These are phyloP conservation scores for Corvus moneduloides DNA, from an alignment of 2,113 vertebrate genomes.

Conservation along the genomic window DNA sequence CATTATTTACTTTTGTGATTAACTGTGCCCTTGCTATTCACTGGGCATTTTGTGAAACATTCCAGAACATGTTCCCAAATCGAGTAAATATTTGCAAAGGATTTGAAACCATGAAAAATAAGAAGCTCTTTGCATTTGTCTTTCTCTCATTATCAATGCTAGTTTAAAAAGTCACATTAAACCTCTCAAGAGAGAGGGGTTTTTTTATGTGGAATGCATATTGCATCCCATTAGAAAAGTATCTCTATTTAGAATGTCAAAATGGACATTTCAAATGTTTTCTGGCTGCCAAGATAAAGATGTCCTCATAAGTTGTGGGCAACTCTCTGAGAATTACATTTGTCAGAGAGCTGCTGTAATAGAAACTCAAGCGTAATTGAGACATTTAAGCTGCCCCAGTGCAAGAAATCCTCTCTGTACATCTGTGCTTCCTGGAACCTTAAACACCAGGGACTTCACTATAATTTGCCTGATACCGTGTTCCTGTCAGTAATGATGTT, in stretches of 20 bases:
- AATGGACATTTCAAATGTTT: slow-evolving; percentile 25
- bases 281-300: slow-evolving; percentile 29
- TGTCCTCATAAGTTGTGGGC: background rate
- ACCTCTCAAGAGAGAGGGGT: background rate
- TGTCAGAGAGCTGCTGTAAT: slow-evolving; percentile 17
- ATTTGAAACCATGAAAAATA: background rate
- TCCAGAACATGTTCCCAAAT: background rate
- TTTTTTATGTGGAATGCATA: background rate
- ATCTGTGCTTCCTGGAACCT: slow-evolving; percentile 57
- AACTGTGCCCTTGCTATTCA: background rate
- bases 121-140: background rate
- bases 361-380: slow-evolving; percentile 53
- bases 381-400: slow-evolving; percentile 52
- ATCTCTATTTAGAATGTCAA: background rate
- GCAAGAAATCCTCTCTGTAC: slow-evolving; percentile 46
- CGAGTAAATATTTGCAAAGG: background rate
- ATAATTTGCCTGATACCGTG: slow-evolving; percentile 46
- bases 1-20: background rate
- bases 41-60: background rate
- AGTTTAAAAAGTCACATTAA: background rate
- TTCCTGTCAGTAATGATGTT: slow-evolving; percentile 44
- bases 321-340: slow-evolving; percentile 41
- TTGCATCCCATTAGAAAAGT: background rate
- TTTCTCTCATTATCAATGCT: background rate
- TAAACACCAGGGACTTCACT: slow-evolving; percentile 46